A percentile compares a stretch with the other conserved stretches of the same genome.
These are phyloP conservation scores for Timandra comae DNA, from an alignment of 2,888 invertebrate species.

Conservation along the genomic window DNA sequence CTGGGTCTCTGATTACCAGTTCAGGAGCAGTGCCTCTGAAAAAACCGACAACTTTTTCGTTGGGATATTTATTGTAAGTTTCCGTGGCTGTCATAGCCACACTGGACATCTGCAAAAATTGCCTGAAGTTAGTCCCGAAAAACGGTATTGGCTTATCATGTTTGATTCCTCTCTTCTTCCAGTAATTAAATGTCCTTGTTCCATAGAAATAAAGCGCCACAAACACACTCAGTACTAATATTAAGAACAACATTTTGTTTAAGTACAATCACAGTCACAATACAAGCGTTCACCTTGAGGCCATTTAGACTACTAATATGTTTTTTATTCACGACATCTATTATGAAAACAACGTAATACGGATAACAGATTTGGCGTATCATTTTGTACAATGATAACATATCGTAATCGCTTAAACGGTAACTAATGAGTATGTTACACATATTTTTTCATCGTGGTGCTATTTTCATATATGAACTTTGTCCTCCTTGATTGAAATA, in stretches of 20 bases:
- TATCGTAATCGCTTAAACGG: too few species aligned
- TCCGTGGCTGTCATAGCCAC: conserved; percentile 53
- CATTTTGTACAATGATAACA: too few species aligned
- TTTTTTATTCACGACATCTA: too few species aligned
- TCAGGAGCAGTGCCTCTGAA: conserved; percentile 48
- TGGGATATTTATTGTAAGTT: conserved; percentile 47
- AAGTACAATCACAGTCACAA: too few species aligned
- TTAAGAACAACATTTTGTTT: conserved; percentile 31
- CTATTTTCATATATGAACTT: too few species aligned
- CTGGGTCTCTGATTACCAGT: conserved; percentile 56
- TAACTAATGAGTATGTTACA: too few species aligned
- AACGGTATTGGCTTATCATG: conserved; percentile 50
- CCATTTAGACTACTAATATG: too few species aligned
- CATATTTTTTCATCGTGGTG: too few species aligned
- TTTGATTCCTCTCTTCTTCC: conserved; percentile 53
- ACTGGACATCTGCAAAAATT: conserved; percentile 47
- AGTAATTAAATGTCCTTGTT: conserved; percentile 46
- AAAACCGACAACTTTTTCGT: conserved; percentile 58
- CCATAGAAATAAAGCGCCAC: conserved; percentile 44
- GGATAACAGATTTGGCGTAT: too few species aligned
- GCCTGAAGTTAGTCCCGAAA: conserved; percentile 47
- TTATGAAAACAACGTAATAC: too few species aligned
- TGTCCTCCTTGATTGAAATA: too few species aligned
- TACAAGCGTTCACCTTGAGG: too few species aligned
- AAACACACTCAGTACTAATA: conserved; percentile 29